Evolutionary conservation across 30 jellyfish, hydroid and myxozoan genomes (phyloP), one percentile per base, ranked within the genome.

Genomic region (Haliclystus octoradiatus): DNA sequence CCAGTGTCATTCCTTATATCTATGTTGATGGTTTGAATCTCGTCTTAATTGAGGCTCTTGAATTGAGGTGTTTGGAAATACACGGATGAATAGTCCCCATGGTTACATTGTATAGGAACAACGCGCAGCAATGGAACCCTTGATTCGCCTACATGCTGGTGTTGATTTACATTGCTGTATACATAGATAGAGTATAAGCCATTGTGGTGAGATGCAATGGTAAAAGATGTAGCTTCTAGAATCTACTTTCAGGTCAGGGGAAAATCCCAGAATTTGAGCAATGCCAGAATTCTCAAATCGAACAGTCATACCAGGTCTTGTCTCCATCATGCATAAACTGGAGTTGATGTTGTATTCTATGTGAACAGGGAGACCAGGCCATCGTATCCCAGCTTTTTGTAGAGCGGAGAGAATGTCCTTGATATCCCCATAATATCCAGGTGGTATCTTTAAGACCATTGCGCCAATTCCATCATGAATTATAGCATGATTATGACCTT

Each of bases 1-100:
- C 75, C 84, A 13, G 69, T 63, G 32, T 61, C 84, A 63, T 63
- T 57, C 47, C 75, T 73, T 73, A 62, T 50, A 71, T 53, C 78
- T n/a, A 71, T 31, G 52, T 71, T 64, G 19, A 71, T 30, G 22
- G 79, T 25, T n/a, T 53, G 63, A 1, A 71, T 71, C n/a, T 53
- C 34, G 19, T 34, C 49, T 30, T 14, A 62, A 53, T 33, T 30
- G 60, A 71, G 26, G 30, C 69, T 31, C 23, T 1, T 14, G 34
- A 34, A 71, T 32, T 34, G 71, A 1, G 82, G 62, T 50, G 52
- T 71, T 23, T 71, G 75, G 49, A 4, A 71, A 28, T 28, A 4
- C 19, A 30, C 62, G 26, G 49, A 28, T 2, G 28, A 25, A 19
- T 23, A 14, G 15, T 71, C 60, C 26, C 71, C 63, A 14, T 50